Conservation (phyloP, 2,888 invertebrate genomes). For the Drosophila meridiana region DNA sequence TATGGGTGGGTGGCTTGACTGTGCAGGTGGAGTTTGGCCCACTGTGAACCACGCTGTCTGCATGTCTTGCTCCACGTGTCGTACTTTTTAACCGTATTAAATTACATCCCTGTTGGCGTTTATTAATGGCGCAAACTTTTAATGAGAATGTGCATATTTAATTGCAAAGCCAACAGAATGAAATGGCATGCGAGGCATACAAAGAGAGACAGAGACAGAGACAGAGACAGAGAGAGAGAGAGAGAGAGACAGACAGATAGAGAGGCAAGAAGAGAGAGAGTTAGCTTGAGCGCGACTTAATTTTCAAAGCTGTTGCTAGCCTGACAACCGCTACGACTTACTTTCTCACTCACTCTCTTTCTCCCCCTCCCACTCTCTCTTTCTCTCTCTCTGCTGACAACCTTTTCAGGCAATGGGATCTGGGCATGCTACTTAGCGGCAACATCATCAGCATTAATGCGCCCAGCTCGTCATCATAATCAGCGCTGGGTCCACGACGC, state of each 20-base stretch:
- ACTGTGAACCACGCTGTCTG: slow-evolving; percentile 27
- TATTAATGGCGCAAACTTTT: slow-evolving; percentile 80
- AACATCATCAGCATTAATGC: slow-evolving; percentile 76
- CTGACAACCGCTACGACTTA: slow-evolving; percentile 44
- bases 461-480: slow-evolving; percentile 72
- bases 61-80: slow-evolving; percentile 67
- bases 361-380: neutral
- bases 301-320: slow-evolving; percentile 46
- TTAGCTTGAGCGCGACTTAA: slow-evolving; percentile 44
- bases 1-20: slow-evolving; percentile 7
- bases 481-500: slow-evolving; percentile 64
- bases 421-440: slow-evolving; percentile 75
- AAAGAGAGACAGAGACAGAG: neutral
- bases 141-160: slow-evolving; percentile 80
- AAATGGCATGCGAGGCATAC: slow-evolving; percentile 29
- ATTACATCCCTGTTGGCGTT: slow-evolving; percentile 80
- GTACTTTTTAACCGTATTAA: slow-evolving; percentile 79
- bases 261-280: neutral
- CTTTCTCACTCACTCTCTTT: neutral
- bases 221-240: neutral
- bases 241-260: neutral
- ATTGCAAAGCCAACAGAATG: slow-evolving; percentile 73
- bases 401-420: slow-evolving; percentile 39
- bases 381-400: slow-evolving; percentile 9
- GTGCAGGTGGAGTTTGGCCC: slow-evolving; percentile 19